Base-by-base conservation (phyloP, 2,888 invertebrate species). In the Cosmia pyralina region DNA sequence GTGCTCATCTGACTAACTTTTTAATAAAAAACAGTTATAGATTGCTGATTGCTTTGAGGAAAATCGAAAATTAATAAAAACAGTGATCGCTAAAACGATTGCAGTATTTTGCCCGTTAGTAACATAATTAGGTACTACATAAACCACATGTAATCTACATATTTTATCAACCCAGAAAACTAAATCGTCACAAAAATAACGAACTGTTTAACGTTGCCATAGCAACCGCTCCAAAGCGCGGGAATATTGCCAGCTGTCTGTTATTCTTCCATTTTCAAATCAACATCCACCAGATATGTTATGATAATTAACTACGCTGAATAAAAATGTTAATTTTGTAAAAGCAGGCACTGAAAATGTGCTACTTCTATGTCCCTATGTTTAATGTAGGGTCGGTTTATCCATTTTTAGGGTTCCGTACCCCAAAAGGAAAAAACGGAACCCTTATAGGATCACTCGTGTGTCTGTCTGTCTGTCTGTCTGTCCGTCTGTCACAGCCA, bases 231-330 rank as follows among this genome's bases (percentile, higher is more conserved):
- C 68, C 11, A 19, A 62, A 68, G 55, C 76, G 72, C 72, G 84
- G 81, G 66, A 81, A 76, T 19, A 55, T 60, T 11, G 6, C 48
- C 81, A 80, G 53, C 74, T 80, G 81, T 57, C 58, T 80, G 75
- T 83, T 80, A 67, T 83, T 75, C 68, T 75, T 83, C 70, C 75
- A 81, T 71, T 81, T 76, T 77, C 84, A 84, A 84, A 82, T 77
- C 84, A 77, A 79, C 79, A 85, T 79, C 60, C 62, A 64, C 5
- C 68, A 84, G 84, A 81, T 58, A 76, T 60, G 60, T 60, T 83
- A 69, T 66, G 50, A 48, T 78, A 81, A 84, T 74, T 81, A 65
- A 34, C 22, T 57, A 19, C 28, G 58, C 53, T 44, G 59, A 74
- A 57, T 70, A 65, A 80, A 83, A 83, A 83, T 80, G 64, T 10